Evolutionary conservation across 2,113 vertebrate genomes (phyloP), one percentile per base, ranked within the genome.

Genomic region (Beaufortia kweichowensis): DNA sequence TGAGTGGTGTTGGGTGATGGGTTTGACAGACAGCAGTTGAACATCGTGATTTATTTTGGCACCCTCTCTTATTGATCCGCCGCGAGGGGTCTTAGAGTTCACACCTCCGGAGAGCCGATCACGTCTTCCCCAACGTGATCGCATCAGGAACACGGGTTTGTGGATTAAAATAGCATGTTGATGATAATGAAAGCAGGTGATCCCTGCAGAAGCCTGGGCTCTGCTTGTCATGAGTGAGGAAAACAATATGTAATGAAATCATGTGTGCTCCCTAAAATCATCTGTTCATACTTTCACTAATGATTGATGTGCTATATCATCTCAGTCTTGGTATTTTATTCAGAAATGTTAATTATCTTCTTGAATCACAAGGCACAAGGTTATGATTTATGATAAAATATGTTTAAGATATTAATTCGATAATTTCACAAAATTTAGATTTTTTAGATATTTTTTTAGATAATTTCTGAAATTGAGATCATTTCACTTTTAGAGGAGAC

Each of bases 301-400:
- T 85, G 88, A 90, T 90, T 89, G 87, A 87, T 90, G 89, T 88
- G 86, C 87, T 77, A 84, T 80, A 84, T 85, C 87, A 86, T 86
- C 85, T 87, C 87, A 83, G 31, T 71, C 81, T 87, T 89, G 87
- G 86, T 90, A 89, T 84, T 90, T 89, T 90, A 89, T 90, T 89
- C 89, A 88, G 84, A 80, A 90, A 91, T 88, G 88, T 87, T 85
- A 83, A 85, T 81, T 86, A 84, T 84, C 11, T 83, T 88, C 82
- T 91, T 90, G 90, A 90, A 89, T 86, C 85, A 82, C 86, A 11
- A 75, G 67, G 77, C 84, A 85, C 79, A 81, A 87, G 87, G 90
- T 86, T 85, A 85, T 89, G 87, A 88, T n/a, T n/a, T n/a, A n/a
- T n/a, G n/a, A n/a, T n/a, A n/a, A n/a, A n/a, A n/a, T n/a, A n/a